A percentile compares a stretch with the other conserved stretches of the same genome.
phyloP scores from a whole-genome alignment of 2,888 invertebrate species.

The Volucella inflata region DNA sequence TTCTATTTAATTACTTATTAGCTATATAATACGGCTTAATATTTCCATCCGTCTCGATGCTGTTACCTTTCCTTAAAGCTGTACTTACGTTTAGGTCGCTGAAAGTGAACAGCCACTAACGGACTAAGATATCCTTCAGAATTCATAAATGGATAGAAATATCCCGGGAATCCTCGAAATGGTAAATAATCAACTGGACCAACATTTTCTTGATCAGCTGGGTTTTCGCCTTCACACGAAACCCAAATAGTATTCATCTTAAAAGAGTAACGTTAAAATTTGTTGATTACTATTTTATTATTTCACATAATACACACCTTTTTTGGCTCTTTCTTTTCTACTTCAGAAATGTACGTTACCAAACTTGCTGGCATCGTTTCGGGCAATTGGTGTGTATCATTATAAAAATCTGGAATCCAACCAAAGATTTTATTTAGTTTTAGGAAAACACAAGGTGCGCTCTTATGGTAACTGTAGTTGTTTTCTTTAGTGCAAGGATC shows the following conservation, averaged over 20 bases:
- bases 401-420: conserved; percentile 94
- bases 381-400: conserved; percentile 89
- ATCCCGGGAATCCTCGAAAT: conserved; percentile 93
- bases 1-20: no score
- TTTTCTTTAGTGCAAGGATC: conserved; percentile 92
- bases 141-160: conserved; percentile 95
- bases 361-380: conserved; percentile 89
- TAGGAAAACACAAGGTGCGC: conserved; percentile 96
- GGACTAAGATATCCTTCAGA: conserved; percentile 95
- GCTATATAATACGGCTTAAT: no score
- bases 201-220: conserved; percentile 95
- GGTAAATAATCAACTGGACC: conserved; percentile 93
- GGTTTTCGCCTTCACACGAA: conserved; percentile 96
- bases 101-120: conserved; percentile 93
- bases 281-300: no score
- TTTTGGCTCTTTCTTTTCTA: conserved; percentile 83
- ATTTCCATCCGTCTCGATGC: no score
- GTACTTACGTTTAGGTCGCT: conserved; percentile 91
- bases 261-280: conserved; percentile 76
- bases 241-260: conserved; percentile 94
- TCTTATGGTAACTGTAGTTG: conserved; percentile 94
- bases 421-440: conserved; percentile 98
- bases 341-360: conserved; percentile 87
- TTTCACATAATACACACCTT: conserved; percentile 77
- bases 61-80: no score